Evolutionary conservation across 2,888 invertebrate species (phyloP).

Genomic region (Drosophila aldrichi): DNA sequence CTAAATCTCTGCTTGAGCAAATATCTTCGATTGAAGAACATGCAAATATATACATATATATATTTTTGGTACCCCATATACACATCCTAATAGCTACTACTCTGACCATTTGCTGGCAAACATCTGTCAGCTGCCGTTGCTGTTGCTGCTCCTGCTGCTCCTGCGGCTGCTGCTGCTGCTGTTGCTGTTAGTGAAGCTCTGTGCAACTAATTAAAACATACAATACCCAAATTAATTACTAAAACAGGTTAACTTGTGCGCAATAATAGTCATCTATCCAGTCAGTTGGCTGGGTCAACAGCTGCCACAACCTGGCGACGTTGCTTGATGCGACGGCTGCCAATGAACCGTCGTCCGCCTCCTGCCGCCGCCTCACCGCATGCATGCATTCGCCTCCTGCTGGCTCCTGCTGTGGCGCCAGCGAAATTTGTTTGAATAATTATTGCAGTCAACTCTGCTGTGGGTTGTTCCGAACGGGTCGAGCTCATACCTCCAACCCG

Average conservation of each 20-base stretch:
- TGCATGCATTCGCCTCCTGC: conserved; percentile 7
- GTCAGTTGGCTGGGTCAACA: conserved; percentile 52
- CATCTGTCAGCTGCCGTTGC: conserved; percentile 29
- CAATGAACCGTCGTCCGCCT: conserved; percentile 38
- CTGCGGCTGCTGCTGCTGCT: not conserved
- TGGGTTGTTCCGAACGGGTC: conserved; percentile 32
- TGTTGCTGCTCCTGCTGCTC: not conserved
- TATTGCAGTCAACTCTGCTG: conserved; percentile 72
- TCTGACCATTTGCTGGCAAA: conserved; percentile 24
- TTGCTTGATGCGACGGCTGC: conserved; percentile 39
- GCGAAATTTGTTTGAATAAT: conserved; percentile 72
- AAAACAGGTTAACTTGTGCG: conserved; percentile 84
- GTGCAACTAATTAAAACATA: conserved; percentile 84
- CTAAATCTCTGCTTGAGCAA: not conserved
- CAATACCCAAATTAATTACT: conserved; percentile 85
- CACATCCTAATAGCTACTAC: not conserved
- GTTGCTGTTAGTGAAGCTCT: conserved; percentile 17
- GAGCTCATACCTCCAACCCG: not conserved
- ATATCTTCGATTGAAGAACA: not conserved
- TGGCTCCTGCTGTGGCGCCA: conserved; percentile 61
- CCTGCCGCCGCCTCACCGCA: not conserved
- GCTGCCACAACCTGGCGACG: conserved; percentile 48
- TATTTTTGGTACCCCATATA: too few relatives aligned
- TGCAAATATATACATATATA: not conserved
- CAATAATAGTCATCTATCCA: conserved; percentile 74